Evolutionary conservation across 2,888 invertebrate species (phyloP), one percentile per base, ranked within the genome.

Genomic region (Microchrysa polita): DNA sequence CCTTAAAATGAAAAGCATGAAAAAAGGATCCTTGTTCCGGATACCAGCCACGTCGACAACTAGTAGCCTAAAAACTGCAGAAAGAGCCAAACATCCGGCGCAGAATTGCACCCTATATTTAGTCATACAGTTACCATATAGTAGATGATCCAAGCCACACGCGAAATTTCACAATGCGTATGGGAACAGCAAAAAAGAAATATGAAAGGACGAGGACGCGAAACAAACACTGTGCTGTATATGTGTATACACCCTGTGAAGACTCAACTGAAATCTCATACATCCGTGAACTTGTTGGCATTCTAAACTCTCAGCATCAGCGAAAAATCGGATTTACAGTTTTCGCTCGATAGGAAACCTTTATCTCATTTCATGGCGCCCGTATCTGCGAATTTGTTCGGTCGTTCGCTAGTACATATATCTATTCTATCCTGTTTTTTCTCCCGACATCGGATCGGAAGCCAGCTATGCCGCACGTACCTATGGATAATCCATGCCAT

Each of bases 361-460:
- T 55, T 55, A 55, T 55, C 55, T 55, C 55, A 55, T 55, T 55
- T 55, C 55, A 55, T 55, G 55, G 55, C 55, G 55, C 55, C 55
- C 55, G 55, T 20, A 55, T 55, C 55, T 18, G n/a, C n/a, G 14
- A 34, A 34, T 34, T 34, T 7, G 27, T 34, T 34, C 27, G 7
- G 2, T 52, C 52, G 20, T 16, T n/a, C n/a, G n/a, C n/a, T n/a
- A n/a, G n/a, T n/a, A n/a, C n/a, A n/a, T n/a, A n/a, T n/a, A n/a
- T n/a, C n/a, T n/a, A n/a, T n/a, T n/a, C n/a, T n/a, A n/a, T n/a
- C n/a, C n/a, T n/a, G n/a, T 55, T 16, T 20, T 55, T 16, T 55
- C 10, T 55, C 10, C 5, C 55, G 20, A 55, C 27, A 5, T 34
- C 7, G 2, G 27, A 5, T 34, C 7, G 27, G 27, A 34, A 34